Conservation (phyloP, 1,140 invertebrate species). For the Neomicropteryx cornuta region DNA sequence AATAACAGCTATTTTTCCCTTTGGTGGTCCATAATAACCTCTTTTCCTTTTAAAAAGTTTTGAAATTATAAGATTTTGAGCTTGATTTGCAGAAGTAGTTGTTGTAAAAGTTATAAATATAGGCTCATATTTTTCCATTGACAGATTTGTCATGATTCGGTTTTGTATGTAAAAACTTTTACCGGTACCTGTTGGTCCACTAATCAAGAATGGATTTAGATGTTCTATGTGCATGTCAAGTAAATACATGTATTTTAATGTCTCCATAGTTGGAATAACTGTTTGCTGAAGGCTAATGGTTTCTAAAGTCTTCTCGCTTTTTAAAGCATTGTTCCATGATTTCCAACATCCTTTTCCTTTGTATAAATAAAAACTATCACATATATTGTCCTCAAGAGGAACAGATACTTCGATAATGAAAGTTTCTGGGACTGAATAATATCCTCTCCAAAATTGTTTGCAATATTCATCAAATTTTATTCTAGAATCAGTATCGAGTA, state of each 20-base stretch:
- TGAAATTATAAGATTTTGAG: constrained; percentile 77
- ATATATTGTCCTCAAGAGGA: constrained; percentile 60
- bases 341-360: constrained; percentile 71
- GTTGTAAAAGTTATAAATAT: constrained; percentile 83
- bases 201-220: constrained; percentile 61
- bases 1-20: constrained; percentile 63
- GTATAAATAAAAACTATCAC: constrained; percentile 71
- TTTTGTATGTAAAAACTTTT: constrained; percentile 87
- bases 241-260: constrained; percentile 62
- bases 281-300: constrained; percentile 60
- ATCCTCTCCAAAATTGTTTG: constrained; percentile 44
- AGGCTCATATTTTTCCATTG: constrained; percentile 62
- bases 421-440: constrained; percentile 54
- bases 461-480: constrained; percentile 58
- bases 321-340: constrained; percentile 56
- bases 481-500: constrained; percentile 60
- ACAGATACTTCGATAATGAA: constrained; percentile 59
- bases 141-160: constrained; percentile 67
- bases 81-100: constrained; percentile 75
- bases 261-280: constrained; percentile 77
- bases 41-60: constrained; percentile 72
- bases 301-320: constrained; percentile 44
- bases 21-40: constrained; percentile 70
- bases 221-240: constrained; percentile 55
- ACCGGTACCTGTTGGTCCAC: constrained; percentile 87